These are phyloP conservation scores for Macroramphosus scolopax DNA, from an alignment of 2,797 vertebrate species.

Conservation along the genomic window DNA sequence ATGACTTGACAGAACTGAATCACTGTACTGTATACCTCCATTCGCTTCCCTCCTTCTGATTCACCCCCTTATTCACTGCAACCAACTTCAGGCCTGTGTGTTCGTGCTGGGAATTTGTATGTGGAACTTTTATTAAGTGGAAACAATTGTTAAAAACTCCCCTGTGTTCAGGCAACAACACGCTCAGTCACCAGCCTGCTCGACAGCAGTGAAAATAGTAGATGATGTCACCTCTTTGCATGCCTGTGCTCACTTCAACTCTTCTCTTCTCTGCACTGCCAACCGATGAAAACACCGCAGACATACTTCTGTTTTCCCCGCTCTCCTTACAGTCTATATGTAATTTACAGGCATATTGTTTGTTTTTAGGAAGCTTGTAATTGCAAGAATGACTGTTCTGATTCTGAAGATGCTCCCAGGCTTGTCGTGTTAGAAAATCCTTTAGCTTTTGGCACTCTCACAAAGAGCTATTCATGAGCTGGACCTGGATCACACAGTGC, in stretches of 20 bases:
- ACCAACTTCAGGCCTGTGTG: not conserved
- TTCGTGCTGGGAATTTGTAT: constrained; percentile 5
- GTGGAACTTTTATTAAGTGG: constrained; percentile 44
- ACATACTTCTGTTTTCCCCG: constrained; percentile 5
- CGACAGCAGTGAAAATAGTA: constrained; percentile 33
- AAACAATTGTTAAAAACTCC: constrained; percentile 41
- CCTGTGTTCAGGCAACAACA: constrained; percentile 47
- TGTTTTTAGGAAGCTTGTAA: constrained; percentile 36
- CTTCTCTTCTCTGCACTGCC: constrained; percentile 9
- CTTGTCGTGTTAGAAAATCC: constrained; percentile 39
- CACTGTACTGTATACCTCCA: not conserved
- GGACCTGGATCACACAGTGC: constrained; percentile 27
- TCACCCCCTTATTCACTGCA: constrained; percentile 5
- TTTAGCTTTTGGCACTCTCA: constrained; percentile 41
- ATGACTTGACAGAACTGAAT: not conserved
- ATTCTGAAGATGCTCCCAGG: constrained; percentile 40
- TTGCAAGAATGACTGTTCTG: constrained; percentile 29
- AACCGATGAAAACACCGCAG: constrained; percentile 22
- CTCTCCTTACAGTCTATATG: constrained; percentile 8
- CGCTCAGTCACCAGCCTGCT: constrained; percentile 37
- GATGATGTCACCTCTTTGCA: constrained; percentile 54
- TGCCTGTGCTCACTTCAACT: constrained; percentile 37
- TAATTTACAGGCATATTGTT: constrained; percentile 35
- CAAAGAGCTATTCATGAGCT: constrained; percentile 59
- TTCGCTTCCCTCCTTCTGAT: not conserved